A percentile compares a stretch with the other conserved stretches of the same genome.
phyloP scores from a whole-genome alignment of 2,888 invertebrate genomes.

The Nomada fucata region DNA sequence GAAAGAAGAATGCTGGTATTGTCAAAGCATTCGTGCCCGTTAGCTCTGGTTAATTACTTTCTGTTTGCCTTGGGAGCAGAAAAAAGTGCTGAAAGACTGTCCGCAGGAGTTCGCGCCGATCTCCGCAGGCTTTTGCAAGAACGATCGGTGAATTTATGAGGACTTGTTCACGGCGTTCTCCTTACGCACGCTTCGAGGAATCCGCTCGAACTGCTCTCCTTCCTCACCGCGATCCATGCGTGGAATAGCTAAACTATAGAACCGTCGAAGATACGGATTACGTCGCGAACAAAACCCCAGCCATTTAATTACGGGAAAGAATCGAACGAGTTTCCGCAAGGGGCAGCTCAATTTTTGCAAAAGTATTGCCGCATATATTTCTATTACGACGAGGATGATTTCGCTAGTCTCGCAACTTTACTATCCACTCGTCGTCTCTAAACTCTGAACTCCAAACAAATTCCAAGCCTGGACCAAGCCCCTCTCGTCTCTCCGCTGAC shows the following conservation, averaged over 20 bases:
- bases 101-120: constrained; percentile 17
- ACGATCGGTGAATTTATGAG: constrained; percentile 54
- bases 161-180: constrained; percentile 42
- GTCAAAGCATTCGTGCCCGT: not conserved
- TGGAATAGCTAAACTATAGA: not conserved
- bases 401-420: not conserved
- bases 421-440: constrained; percentile 30
- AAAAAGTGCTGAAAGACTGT: constrained; percentile 33
- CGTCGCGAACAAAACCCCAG: not conserved
- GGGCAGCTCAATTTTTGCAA: no score
- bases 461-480: constrained; percentile 42
- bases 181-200: constrained; percentile 49
- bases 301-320: not conserved
- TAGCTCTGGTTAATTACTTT: constrained; percentile 3
- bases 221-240: constrained; percentile 8
- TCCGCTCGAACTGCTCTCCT: constrained; percentile 42
- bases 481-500: constrained; percentile 15
- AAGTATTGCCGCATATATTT: no score
- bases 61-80: constrained; percentile 25
- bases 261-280: constrained; percentile 12
- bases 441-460: constrained; percentile 10
- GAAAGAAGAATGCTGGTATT: not conserved
- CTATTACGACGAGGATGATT: not conserved
- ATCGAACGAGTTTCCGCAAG: no score
- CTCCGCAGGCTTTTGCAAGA: constrained; percentile 45